Evolutionary conservation across 2,113 vertebrate species (phyloP).

Genomic region (Serilophus lunatus): DNA sequence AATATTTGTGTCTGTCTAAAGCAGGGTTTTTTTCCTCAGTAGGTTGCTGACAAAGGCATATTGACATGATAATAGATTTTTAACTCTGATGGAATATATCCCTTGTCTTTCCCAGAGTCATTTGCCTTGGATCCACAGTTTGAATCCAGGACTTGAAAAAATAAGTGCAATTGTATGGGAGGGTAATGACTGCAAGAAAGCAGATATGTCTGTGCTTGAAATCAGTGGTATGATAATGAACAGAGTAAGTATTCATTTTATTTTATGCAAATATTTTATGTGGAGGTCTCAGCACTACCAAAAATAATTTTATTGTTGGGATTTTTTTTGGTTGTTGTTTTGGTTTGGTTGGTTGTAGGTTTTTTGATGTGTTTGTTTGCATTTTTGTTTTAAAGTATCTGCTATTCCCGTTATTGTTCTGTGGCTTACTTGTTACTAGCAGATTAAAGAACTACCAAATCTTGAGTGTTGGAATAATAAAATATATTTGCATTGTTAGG

Average conservation of each 20-base stretch:
- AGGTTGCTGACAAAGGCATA: background rate
- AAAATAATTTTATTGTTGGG: background rate
- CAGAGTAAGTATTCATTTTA: conserved; percentile 78
- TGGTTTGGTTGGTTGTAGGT: background rate
- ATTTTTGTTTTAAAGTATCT: background rate
- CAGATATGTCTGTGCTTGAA: conserved; percentile 98
- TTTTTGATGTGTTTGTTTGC: background rate
- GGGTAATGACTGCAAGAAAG: conserved; percentile 98
- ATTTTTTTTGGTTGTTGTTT: background rate
- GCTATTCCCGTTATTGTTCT: background rate
- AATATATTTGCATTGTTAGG: background rate
- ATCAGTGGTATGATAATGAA: conserved; percentile 99
- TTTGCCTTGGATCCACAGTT: conserved; percentile 92
- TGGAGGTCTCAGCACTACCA: background rate
- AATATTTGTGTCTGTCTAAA: background rate
- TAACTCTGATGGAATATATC: background rate
- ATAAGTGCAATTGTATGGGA: conserved; percentile 99
- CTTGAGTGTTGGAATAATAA: background rate
- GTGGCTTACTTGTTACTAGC: background rate
- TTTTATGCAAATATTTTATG: background rate
- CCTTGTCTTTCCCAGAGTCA: conserved; percentile 81
- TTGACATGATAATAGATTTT: background rate
- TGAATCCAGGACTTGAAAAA: conserved; percentile 92
- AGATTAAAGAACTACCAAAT: background rate
- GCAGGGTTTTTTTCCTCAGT: background rate